A percentile compares a stretch with the other conserved stretches of the same genome.
These are phyloP conservation scores for Petrocephalus schoutedeni DNA, from an alignment of 2,797 vertebrate species.

Conservation along the genomic window DNA sequence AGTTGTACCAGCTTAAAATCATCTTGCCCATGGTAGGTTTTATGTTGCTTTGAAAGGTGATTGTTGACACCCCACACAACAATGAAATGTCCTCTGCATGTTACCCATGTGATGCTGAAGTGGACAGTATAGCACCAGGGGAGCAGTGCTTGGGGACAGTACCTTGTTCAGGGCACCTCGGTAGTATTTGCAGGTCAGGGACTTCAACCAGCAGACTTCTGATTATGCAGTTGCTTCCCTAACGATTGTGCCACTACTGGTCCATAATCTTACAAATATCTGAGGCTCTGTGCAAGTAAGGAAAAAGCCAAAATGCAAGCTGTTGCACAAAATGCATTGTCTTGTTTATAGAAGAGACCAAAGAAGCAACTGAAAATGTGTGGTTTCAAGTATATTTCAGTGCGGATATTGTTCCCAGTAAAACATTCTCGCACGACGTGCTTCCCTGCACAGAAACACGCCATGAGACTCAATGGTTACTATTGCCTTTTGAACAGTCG, in stretches of 20 bases:
- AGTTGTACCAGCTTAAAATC: background rate
- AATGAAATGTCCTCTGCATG: no score
- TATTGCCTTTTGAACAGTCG: background rate
- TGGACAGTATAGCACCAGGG: no score
- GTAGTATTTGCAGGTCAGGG: no score
- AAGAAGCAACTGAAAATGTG: background rate
- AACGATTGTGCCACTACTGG: no score
- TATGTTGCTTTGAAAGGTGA: background rate
- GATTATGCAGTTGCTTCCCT: no score
- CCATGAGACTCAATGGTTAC: background rate
- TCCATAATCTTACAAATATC: background rate
- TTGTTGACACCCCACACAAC: no score
- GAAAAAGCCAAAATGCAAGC: background rate
- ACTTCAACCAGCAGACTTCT: no score
- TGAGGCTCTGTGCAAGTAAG: background rate
- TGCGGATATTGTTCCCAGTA: background rate
- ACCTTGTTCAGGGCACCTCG: no score
- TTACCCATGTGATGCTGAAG: no score
- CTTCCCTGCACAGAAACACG: background rate
- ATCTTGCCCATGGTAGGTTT: background rate
- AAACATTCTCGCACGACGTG: background rate
- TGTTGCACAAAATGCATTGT: background rate
- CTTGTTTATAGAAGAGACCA: background rate
- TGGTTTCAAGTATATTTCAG: background rate
- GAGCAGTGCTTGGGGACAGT: no score